Evolutionary conservation across 2,113 vertebrate species (phyloP), one percentile per base, ranked within the genome.

Genomic region (Scomber japonicus): DNA sequence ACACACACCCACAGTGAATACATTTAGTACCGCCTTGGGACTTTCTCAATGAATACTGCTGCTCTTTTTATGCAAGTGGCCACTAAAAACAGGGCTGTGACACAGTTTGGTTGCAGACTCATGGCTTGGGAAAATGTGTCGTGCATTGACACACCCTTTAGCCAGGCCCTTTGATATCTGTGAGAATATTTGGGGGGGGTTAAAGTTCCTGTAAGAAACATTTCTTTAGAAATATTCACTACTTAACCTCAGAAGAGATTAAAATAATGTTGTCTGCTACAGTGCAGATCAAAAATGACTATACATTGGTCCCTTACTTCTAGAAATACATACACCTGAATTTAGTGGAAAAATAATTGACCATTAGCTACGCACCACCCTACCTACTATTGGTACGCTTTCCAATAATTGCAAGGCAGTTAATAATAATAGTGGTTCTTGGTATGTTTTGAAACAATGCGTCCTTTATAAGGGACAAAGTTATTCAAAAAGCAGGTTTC

Each of bases 1-100:
- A 21, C 21, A 21, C 21, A 21, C n/a, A n/a, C n/a, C 50, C 75
- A 49, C 78, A 75, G 55, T 78, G 65, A 83, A 66, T 70, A 75
- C 84, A 84, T 84, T 81, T 49, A 80, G 68, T 63, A 3, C 67
- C 49, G 61, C 59, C 75, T 16, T 31, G 76, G 78, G 82, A 82
- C 63, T 67, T 46, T 73, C 14, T 77, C 78, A 84, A 91, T 91
- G 86, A 88, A 87, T 65, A 35, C 74, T 17, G 70, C 50, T 21
- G 77, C 80, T 83, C 55, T 65, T 35, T 73, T 78, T 55, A 6
- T 64, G 76, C 4, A 6, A 74, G 51, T 21, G n/a, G 76, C 72
- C 61, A 9, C 77, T 89, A 84, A 81, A 78, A 69, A 84, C 79
- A 83, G 81, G 53, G 68, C 76, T 35, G 69, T 66, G 71, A 84